Percentiles rank a stretch among this genome's conserved stretches.
Evolutionary conservation across 2,888 invertebrate species (phyloP).

Genomic region (Dryobotodes eremita): DNA sequence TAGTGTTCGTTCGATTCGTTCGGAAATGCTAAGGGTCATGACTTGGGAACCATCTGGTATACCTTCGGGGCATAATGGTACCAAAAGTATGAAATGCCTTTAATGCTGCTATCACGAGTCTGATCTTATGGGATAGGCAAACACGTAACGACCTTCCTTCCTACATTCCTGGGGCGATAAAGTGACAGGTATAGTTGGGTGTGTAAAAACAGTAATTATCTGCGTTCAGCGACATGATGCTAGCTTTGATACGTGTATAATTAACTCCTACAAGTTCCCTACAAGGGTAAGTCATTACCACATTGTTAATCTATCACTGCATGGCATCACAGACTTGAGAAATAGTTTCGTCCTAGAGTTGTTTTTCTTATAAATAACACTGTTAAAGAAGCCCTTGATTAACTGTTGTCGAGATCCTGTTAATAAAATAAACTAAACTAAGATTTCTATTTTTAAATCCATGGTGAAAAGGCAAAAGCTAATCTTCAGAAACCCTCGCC

Average conservation of each 20-base stretch:
- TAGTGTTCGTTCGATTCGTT: conserved; percentile 65
- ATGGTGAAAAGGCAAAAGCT: background rate
- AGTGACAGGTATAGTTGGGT: conserved; percentile 1
- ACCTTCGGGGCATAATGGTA: conserved; percentile 50
- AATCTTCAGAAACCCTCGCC: background rate
- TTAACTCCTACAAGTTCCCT: conserved; percentile 42
- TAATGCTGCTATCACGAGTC: conserved; percentile 42
- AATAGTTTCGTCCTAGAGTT: conserved; percentile 6
- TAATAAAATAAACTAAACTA: background rate
- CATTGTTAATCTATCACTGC: conserved; percentile 20
- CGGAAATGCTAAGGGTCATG: conserved; percentile 70
- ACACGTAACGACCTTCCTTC: conserved; percentile 20
- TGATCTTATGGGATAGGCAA: conserved; percentile 44
- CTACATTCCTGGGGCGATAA: conserved; percentile 26
- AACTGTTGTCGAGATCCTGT: too few species aligned
- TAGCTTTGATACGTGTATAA: conserved; percentile 28
- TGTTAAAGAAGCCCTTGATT: background rate
- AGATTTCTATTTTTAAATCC: background rate
- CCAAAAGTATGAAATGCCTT: conserved; percentile 38
- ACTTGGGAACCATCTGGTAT: conserved; percentile 65
- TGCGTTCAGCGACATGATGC: background rate
- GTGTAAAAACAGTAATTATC: conserved; percentile 45
- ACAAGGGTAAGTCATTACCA: conserved; percentile 21
- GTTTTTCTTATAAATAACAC: background rate
- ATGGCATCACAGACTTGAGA: conserved; percentile 1